Percentiles rank a stretch among this genome's conserved stretches.
Evolutionary conservation across 2,113 vertebrate genomes (phyloP).

Genomic region (Synchiropus splendidus): DNA sequence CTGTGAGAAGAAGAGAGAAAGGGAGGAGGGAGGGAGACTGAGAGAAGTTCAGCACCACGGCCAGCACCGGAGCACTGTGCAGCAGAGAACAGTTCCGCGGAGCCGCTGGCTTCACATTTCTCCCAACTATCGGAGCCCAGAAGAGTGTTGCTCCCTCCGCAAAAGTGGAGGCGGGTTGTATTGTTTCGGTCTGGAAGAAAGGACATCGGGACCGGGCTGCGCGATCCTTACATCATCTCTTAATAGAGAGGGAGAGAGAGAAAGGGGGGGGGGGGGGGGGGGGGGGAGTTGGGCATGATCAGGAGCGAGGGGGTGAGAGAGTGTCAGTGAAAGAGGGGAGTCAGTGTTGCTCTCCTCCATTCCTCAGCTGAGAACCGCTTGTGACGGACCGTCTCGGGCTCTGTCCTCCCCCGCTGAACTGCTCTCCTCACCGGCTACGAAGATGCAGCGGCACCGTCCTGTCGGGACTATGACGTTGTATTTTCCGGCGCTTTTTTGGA

Average conservation of each 20-base stretch:
- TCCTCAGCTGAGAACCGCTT: slow-evolving; percentile 37
- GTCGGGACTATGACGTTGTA: slow-evolving; percentile 40
- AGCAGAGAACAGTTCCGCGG: slow-evolving; percentile 18
- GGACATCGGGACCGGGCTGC: slow-evolving; percentile 20
- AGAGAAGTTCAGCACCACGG: slow-evolving; percentile 51
- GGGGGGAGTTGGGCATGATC: not conserved
- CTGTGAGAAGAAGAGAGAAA: slow-evolving; percentile 19
- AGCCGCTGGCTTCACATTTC: slow-evolving; percentile 19
- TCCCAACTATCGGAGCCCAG: slow-evolving; percentile 11
- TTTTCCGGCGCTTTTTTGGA: slow-evolving; percentile 54
- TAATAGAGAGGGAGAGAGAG: slow-evolving; percentile 11
- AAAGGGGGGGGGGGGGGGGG: slow-evolving; percentile 3
- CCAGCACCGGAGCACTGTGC: slow-evolving; percentile 33
- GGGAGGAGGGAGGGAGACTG: slow-evolving; percentile 4
- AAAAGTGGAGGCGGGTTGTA: slow-evolving; percentile 5
- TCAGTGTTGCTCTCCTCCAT: slow-evolving; percentile 41
- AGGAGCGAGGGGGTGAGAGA: slow-evolving; percentile 10
- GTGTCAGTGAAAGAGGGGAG: slow-evolving; percentile 8
- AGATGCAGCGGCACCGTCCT: slow-evolving; percentile 58
- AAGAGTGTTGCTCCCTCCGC: not conserved
- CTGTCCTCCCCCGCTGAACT: slow-evolving; percentile 13
- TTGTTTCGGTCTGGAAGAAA: not conserved
- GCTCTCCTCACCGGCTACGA: slow-evolving; percentile 32
- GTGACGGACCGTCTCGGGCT: slow-evolving; percentile 30
- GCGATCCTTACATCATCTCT: slow-evolving; percentile 55